phyloP scores from a whole-genome alignment of 2,888 invertebrate genomes.

The Andrena fulva region DNA sequence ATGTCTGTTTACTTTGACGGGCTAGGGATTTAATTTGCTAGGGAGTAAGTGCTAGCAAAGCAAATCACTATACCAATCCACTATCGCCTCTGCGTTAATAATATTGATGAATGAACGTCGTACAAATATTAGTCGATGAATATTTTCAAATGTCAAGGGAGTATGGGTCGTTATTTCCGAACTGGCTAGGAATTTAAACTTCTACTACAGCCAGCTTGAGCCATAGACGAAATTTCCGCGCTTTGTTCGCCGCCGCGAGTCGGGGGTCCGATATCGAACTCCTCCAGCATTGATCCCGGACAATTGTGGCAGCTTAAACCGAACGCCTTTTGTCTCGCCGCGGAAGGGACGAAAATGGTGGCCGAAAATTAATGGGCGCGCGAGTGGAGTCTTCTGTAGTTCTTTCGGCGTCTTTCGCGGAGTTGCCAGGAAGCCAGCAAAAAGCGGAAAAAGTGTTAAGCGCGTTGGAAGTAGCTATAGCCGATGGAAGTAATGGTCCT shows the following conservation, averaged over 20 bases:
- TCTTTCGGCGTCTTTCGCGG: conserved; percentile 52
- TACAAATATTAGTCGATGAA: no score
- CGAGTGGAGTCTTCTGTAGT: conserved; percentile 60
- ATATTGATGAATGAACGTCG: no score
- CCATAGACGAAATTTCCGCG: conserved; percentile 7
- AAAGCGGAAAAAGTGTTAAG: conserved; percentile 60
- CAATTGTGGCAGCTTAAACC: conserved; percentile 33
- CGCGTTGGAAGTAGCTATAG: conserved; percentile 58
- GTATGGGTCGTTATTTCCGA: not conserved
- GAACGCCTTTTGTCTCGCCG: conserved; percentile 28
- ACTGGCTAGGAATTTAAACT: not conserved
- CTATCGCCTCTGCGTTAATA: no score
- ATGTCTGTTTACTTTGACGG: no score
- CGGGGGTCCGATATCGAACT: conserved; percentile 1
- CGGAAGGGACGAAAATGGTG: conserved; percentile 32
- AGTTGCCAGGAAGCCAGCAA: conserved; percentile 54
- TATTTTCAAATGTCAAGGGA: not conserved
- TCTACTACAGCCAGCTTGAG: not conserved
- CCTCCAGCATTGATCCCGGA: conserved; percentile 14
- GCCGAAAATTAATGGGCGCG: conserved; percentile 55
- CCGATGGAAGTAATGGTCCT: conserved; percentile 57
- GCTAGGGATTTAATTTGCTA: no score
- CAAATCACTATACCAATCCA: no score
- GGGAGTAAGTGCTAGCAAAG: no score
- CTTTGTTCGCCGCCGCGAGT: conserved; percentile 8